phyloP scores from a whole-genome alignment of 2,888 invertebrate genomes.

The Blastobasis adustella region DNA sequence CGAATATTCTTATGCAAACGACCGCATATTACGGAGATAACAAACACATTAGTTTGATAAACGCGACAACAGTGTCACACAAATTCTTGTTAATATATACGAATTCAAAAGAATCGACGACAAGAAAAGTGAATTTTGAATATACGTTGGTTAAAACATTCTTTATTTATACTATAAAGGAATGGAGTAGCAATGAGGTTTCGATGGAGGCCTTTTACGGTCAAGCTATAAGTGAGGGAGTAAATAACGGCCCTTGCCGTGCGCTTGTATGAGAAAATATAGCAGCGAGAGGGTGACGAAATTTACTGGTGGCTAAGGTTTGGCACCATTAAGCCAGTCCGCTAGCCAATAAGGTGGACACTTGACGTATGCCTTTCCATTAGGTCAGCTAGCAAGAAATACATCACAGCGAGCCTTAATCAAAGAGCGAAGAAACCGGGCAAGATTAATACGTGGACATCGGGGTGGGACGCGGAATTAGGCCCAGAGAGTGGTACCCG shows the following conservation, averaged over 20 bases:
- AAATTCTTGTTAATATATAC: constrained; percentile 18
- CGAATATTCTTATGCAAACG: constrained; percentile 46
- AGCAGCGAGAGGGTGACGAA: constrained; percentile 36
- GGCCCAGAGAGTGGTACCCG: constrained; percentile 30
- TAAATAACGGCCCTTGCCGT: constrained; percentile 11
- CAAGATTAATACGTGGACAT: constrained; percentile 65
- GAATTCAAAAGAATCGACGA: constrained; percentile 15
- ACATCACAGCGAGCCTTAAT: constrained; percentile 67
- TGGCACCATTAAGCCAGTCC: constrained; percentile 63
- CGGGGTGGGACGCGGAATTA: constrained; percentile 41
- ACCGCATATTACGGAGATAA: constrained; percentile 32
- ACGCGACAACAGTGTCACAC: constrained; percentile 21
- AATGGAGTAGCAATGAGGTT: too few relatives aligned
- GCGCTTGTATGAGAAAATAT: constrained; percentile 22
- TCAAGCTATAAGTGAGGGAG: constrained; percentile 12
- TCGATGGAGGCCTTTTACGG: too few relatives aligned
- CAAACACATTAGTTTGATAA: constrained; percentile 29
- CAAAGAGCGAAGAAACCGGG: constrained; percentile 61
- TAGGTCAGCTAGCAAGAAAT: constrained; percentile 68
- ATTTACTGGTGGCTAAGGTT: constrained; percentile 44
- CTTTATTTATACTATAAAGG: too few relatives aligned
- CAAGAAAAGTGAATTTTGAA: constrained; percentile 1
- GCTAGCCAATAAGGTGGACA: constrained; percentile 68
- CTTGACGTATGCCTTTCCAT: constrained; percentile 72
- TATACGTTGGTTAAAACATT: background rate